Conservation (phyloP, 2,113 vertebrate genomes). For the Periophthalmus modestus region DNA sequence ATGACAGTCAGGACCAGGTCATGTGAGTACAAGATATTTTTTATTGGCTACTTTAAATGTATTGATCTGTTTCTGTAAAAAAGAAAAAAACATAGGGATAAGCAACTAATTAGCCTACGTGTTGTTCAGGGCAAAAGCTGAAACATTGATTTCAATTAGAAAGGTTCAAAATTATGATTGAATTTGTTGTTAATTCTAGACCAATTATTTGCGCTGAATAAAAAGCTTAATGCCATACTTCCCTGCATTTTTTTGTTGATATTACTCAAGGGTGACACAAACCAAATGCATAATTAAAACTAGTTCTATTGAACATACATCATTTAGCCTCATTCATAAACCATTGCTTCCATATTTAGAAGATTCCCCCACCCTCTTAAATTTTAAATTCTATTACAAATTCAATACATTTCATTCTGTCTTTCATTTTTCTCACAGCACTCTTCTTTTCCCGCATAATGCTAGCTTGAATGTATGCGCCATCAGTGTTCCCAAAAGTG, state of each 20-base stretch:
- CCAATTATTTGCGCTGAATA: not conserved
- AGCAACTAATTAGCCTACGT: not conserved
- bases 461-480: slow-evolving; percentile 27
- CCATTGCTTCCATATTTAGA: not conserved
- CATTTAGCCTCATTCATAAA: slow-evolving; percentile 7
- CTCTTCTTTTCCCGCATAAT: not conserved
- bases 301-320: not conserved
- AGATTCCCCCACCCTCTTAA: not conserved
- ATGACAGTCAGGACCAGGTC: slow-evolving; percentile 17
- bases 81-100: not conserved
- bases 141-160: not conserved
- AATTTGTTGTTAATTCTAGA: not conserved
- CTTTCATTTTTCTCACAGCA: not conserved
- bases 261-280: not conserved
- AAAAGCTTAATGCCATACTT: not conserved
- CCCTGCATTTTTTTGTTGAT: no score
- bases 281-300: not conserved
- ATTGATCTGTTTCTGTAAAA: not conserved
- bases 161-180: not conserved
- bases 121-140: not conserved
- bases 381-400: not conserved
- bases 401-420: not conserved
- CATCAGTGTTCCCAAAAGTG: slow-evolving; percentile 20
- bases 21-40: slow-evolving; percentile 13
- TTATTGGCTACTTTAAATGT: not conserved